Evolutionary conservation across 2,113 vertebrate genomes (phyloP).

Genomic region (Carassius auratus): DNA sequence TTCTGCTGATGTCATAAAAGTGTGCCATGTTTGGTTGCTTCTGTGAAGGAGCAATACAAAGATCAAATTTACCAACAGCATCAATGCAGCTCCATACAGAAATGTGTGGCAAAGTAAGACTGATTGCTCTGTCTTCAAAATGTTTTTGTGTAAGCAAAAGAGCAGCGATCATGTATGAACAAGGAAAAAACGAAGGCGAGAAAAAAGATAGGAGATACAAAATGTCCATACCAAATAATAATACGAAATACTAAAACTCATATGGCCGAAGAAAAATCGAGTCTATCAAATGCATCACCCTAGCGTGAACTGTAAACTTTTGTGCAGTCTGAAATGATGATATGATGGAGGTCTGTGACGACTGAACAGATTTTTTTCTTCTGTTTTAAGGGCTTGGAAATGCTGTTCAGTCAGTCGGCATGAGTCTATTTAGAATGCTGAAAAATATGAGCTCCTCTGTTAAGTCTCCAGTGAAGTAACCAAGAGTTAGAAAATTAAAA

Average conservation of each 20-base stretch:
- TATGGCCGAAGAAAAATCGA: slow-evolving; percentile 7
- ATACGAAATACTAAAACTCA: neutral
- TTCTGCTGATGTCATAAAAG: slow-evolving; percentile 74
- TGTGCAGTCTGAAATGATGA: slow-evolving; percentile 5
- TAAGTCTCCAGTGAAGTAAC: slow-evolving; percentile 39
- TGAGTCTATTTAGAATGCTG: slow-evolving; percentile 19
- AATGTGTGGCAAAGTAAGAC: slow-evolving; percentile 68
- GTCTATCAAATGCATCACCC: slow-evolving; percentile 28
- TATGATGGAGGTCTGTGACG: slow-evolving; percentile 2
- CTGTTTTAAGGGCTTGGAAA: slow-evolving; percentile 1
- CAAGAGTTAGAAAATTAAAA: slow-evolving; percentile 45
- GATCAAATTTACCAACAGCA: slow-evolving; percentile 59
- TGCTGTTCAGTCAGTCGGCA: neutral
- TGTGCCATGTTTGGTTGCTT: slow-evolving; percentile 62
- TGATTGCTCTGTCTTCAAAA: slow-evolving; percentile 72
- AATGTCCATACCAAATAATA: slow-evolving; percentile 2
- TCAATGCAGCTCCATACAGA: slow-evolving; percentile 45
- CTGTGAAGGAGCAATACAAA: slow-evolving; percentile 60
- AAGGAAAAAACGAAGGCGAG: neutral
- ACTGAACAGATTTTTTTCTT: neutral
- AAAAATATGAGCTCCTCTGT: slow-evolving; percentile 8
- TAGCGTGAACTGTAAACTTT: slow-evolving; percentile 28
- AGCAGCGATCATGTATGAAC: slow-evolving; percentile 23
- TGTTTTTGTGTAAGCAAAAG: slow-evolving; percentile 43
- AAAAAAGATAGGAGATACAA: neutral